Conservation (phyloP, 1,140 invertebrate species). For the Dinothrombium tinctorium region DNA sequence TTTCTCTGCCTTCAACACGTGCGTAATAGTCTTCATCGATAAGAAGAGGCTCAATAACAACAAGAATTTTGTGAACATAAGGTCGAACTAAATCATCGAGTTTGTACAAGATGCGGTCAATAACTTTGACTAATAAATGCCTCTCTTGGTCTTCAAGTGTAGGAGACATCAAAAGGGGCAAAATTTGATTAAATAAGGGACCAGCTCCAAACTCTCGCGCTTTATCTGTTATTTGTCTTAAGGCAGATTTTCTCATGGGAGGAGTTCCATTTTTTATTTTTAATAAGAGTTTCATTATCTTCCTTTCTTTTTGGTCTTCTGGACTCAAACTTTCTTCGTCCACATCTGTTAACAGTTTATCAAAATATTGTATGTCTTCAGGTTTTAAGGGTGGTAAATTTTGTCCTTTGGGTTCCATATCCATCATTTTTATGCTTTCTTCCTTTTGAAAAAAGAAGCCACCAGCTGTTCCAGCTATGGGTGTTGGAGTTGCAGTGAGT, state of each 20-base stretch:
- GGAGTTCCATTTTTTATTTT: conserved; percentile 99
- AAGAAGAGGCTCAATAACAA: conserved; percentile 93
- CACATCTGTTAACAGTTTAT: conserved; percentile 89
- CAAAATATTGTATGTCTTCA: conserved; percentile 99
- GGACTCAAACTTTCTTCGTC: conserved; percentile 85
- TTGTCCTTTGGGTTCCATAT: conserved; percentile 77
- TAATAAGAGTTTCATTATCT: conserved; percentile 93
- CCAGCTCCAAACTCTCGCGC: conserved; percentile 94
- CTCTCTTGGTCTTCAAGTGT: conserved; percentile 97
- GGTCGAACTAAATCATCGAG: conserved; percentile 93
- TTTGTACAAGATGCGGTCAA: conserved; percentile 95
- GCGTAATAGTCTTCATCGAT: conserved; percentile 99
- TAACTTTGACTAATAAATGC: conserved; percentile 98
- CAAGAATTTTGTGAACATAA: conserved; percentile 97
- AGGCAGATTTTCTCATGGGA: conserved; percentile 90
- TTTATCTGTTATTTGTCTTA: conserved; percentile 95
- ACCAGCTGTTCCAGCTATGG: conserved; percentile 25
- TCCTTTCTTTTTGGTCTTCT: conserved; percentile 91
- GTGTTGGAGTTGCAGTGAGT: conserved; percentile 88
- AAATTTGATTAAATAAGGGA: conserved; percentile 92
- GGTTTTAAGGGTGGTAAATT: conserved; percentile 98
- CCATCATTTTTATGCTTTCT: conserved; percentile 51
- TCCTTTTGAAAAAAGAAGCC: conserved; percentile 80
- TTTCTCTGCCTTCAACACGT: conserved; percentile 93
- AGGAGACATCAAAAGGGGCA: conserved; percentile 95